A percentile compares a stretch with the other conserved stretches of the same genome.
phyloP scores from a whole-genome alignment of 1,140 invertebrate genomes.

The Andricus grossulariae region DNA sequence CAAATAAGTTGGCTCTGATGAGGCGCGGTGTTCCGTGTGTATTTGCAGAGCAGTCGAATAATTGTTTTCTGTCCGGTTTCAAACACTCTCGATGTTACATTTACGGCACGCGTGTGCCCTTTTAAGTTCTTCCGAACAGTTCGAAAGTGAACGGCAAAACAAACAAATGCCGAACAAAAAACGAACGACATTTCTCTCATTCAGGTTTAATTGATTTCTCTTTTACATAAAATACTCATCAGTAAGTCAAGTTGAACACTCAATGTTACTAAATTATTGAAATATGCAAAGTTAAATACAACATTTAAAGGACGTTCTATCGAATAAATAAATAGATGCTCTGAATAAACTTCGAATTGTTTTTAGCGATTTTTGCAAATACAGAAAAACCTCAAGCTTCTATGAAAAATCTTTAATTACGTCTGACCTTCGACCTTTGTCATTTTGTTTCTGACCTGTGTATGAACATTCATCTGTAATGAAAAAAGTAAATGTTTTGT shows the following conservation, averaged over 20 bases:
- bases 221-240: background rate
- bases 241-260: background rate
- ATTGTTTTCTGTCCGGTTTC: conserved; percentile 64
- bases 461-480: no score
- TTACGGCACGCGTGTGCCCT: conserved; percentile 40
- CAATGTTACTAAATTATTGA: no score
- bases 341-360: no score
- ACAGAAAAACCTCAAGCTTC: no score
- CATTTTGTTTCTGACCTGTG: no score
- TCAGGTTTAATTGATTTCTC: background rate
- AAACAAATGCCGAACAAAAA: background rate
- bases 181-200: background rate
- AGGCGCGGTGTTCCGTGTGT: conserved; percentile 51
- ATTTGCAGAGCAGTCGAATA: conserved; percentile 67
- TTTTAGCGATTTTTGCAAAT: no score
- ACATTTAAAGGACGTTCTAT: no score
- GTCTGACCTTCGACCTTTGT: no score
- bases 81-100: conserved; percentile 45
- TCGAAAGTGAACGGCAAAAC: conserved; percentile 8
- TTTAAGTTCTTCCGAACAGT: conserved; percentile 34
- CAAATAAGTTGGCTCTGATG: conserved; percentile 70
- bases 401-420: no score
- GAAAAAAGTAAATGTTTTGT: no score
- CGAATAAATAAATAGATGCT: no score
- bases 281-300: no score